Evolutionary conservation across 2,888 invertebrate species (phyloP), one percentile per base, ranked within the genome.

Genomic region (Pammene fasciana): DNA sequence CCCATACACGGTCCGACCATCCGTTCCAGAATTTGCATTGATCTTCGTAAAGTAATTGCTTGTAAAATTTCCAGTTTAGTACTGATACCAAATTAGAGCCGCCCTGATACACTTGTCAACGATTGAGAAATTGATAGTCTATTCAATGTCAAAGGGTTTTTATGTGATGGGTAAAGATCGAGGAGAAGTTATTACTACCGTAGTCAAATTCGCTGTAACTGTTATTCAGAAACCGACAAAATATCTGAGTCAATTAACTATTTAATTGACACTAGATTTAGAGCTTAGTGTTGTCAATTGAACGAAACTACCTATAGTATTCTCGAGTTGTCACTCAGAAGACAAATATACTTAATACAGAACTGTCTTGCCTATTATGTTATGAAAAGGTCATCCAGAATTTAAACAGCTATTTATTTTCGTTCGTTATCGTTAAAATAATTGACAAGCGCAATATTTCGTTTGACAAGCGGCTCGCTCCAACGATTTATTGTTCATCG

Each of bases 11-110:
- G 90, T 67, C 68, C 71, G 75, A 67, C 73, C 75, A 80, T 78
- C 77, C 84, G 85, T 83, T 88, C 86, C 88, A 87, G 88, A 86
- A 88, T 89, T 83, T 89, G 83, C 86, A 89, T 88, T 84, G 85
- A 86, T 84, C 79, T 76, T 78, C 76, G 75, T 82, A 81, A 80
- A 78, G 80, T 81, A 82, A 84, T 83, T 82, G 78, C 78, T 75
- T 74, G 78, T 75, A 68, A 79, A 77, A 79, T 79, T 76, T 75
- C 81, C 78, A 78, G 76, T 79, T 81, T 78, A 75, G 67, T 73
- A 65, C 67, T 70, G 68, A 72, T 74, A 68, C 72, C 70, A 73
- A 73, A 72, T 74, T 72, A 70, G 54, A 71, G 38, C 60, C 46
- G 64, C 57, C 54, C 41, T 66, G 71, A 70, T 64, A 71, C 72